phyloP scores from a whole-genome alignment of 1,140 invertebrate species.

The Hycleus cichorii region DNA sequence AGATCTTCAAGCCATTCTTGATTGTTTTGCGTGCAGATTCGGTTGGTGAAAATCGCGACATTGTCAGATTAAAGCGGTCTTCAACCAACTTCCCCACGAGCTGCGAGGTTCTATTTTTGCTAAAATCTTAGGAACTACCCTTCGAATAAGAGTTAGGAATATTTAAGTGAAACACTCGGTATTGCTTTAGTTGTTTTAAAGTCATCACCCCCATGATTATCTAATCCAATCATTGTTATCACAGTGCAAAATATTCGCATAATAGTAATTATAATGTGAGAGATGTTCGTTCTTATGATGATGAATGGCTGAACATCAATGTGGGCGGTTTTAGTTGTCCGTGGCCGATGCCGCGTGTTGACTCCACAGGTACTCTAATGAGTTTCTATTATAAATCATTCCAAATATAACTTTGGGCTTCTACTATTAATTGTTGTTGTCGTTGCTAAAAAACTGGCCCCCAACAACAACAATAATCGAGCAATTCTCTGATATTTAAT shows the following conservation, averaged over 20 bases:
- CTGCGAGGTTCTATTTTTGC: too few species aligned
- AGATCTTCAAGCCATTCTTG: too few species aligned
- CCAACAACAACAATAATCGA: slow-evolving; percentile 1
- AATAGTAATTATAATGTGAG: slow-evolving; percentile 26
- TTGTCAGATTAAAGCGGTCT: too few species aligned
- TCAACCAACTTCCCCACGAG: too few species aligned
- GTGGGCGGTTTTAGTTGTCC: slow-evolving; percentile 2
- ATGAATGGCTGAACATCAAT: slow-evolving; percentile 20
- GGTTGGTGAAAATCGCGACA: too few species aligned
- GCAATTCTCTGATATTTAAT: too few species aligned
- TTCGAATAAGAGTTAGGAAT: too few species aligned
- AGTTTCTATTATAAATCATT: slow-evolving; percentile 31
- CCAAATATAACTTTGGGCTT: slow-evolving; percentile 19
- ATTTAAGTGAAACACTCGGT: too few species aligned
- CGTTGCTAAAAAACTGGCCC: slow-evolving; percentile 24
- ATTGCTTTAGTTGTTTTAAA: too few species aligned
- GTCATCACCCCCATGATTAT: too few species aligned
- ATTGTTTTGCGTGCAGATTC: too few species aligned
- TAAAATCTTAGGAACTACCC: too few species aligned
- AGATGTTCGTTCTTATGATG: slow-evolving; percentile 4
- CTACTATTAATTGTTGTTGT: slow-evolving; percentile 29
- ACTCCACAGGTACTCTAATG: slow-evolving; percentile 25
- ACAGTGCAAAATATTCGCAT: slow-evolving; percentile 22
- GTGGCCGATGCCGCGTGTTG: slow-evolving; percentile 20
- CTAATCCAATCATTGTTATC: slow-evolving; percentile 25